A percentile compares a stretch with the other conserved stretches of the same genome.
Evolutionary conservation across 2,888 invertebrate genomes (phyloP).

Genomic region (Suillia variegata): DNA sequence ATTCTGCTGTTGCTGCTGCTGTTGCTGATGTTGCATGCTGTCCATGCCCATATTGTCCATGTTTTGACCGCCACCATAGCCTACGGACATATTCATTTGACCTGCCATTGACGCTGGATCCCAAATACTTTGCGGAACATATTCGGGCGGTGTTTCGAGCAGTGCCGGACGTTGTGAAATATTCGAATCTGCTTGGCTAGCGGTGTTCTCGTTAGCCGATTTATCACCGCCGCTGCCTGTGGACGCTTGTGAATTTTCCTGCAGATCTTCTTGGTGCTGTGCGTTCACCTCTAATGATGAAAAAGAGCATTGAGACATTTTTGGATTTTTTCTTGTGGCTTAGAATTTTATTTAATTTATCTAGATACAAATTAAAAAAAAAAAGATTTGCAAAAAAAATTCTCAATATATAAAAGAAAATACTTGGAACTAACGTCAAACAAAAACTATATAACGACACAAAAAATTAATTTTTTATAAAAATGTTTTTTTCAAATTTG

Average conservation of each 20-base stretch:
- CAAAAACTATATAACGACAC: too few relatives aligned
- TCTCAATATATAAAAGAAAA: too few relatives aligned
- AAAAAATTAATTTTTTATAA: background rate
- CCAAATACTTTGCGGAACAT: constrained; percentile 42
- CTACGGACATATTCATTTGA: constrained; percentile 13
- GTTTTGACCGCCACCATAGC: background rate
- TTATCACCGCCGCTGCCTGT: constrained; percentile 6
- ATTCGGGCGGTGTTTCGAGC: constrained; percentile 51
- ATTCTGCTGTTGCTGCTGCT: constrained; percentile 29
- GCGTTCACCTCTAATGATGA: constrained; percentile 31
- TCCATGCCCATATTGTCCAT: constrained; percentile 16
- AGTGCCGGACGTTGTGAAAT: constrained; percentile 43
- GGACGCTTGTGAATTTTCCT: constrained; percentile 19
- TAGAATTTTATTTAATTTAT: too few relatives aligned
- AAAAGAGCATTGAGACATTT: constrained; percentile 20
- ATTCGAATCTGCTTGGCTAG: constrained; percentile 34
- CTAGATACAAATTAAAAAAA: too few relatives aligned
- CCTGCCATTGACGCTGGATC: constrained; percentile 30
- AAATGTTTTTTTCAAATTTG: background rate
- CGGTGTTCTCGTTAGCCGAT: constrained; percentile 5
- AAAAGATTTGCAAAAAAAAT: too few relatives aligned
- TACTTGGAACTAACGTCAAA: too few relatives aligned
- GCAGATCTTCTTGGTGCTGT: constrained; percentile 16
- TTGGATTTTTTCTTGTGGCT: constrained; percentile 2
- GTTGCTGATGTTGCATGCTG: constrained; percentile 29